These are phyloP conservation scores for Fistularia commersonii DNA, from an alignment of 2,797 vertebrate species.

Conservation along the genomic window DNA sequence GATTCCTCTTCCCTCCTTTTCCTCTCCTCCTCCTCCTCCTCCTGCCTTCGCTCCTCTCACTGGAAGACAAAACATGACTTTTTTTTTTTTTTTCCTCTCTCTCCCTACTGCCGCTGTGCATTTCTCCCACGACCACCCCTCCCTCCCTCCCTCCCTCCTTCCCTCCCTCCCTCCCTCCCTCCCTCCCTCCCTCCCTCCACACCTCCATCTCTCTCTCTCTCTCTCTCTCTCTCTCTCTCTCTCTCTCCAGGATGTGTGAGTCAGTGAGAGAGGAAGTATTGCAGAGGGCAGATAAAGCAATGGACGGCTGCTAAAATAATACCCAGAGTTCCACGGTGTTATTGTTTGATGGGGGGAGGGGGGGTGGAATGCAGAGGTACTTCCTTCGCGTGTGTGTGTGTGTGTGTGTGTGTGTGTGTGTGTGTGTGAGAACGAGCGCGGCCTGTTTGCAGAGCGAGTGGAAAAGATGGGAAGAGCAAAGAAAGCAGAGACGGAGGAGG, in stretches of 20 bases:
- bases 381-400: conserved; percentile 57
- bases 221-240: conserved; percentile 13
- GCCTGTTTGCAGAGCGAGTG: conserved; percentile 26
- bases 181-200: conserved; percentile 2
- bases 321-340: conserved; percentile 75
- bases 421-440: conserved; percentile 9
- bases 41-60: conserved; percentile 48
- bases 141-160: conserved; percentile 39
- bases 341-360: conserved; percentile 70
- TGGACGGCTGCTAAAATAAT: conserved; percentile 79
- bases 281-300: conserved; percentile 86
- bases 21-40: conserved; percentile 44
- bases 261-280: conserved; percentile 82
- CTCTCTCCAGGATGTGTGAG: conserved; percentile 67
- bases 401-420: neutral
- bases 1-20: conserved; percentile 43
- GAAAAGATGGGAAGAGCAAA: conserved; percentile 42
- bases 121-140: conserved; percentile 21
- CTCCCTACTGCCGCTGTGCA: conserved; percentile 47
- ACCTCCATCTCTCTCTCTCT: conserved; percentile 9
- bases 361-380: conserved; percentile 66
- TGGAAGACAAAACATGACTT: conserved; percentile 62
- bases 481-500: no score
- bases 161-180: conserved; percentile 19
- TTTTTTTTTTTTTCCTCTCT: no score